Conservation (phyloP, 2,888 invertebrate genomes). For the Tortrix viridana region DNA sequence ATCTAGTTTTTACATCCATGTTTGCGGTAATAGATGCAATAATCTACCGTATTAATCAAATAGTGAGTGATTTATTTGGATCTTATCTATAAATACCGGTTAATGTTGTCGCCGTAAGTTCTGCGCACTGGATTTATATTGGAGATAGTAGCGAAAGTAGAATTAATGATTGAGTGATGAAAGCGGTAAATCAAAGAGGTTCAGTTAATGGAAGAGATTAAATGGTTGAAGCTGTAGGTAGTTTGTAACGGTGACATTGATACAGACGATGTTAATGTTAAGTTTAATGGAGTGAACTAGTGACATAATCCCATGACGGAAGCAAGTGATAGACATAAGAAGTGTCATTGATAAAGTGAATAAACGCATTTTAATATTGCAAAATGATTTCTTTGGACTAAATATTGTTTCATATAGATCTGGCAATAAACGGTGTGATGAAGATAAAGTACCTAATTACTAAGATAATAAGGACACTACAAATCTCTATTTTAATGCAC, state of each 20-base stretch:
- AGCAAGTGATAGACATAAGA: not conserved
- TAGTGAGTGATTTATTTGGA: slow-evolving; percentile 48
- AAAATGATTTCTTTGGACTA: too few species aligned
- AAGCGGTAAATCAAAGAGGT: slow-evolving; percentile 31
- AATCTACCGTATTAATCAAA: slow-evolving; percentile 47
- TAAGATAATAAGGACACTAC: too few species aligned
- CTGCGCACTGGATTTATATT: slow-evolving; percentile 38
- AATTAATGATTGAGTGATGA: slow-evolving; percentile 37
- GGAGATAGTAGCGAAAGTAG: slow-evolving; percentile 39
- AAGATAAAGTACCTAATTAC: too few species aligned
- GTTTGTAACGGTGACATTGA: slow-evolving; percentile 31
- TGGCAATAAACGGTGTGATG: too few species aligned
- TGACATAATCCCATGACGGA: not conserved
- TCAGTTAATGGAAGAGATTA: slow-evolving; percentile 35
- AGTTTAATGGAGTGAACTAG: not conserved
- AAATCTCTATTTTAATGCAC: too few species aligned
- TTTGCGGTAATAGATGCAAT: slow-evolving; percentile 45
- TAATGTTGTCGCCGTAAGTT: slow-evolving; percentile 41
- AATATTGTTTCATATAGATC: too few species aligned
- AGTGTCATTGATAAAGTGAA: not conserved
- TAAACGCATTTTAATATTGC: too few species aligned
- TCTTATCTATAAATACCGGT: slow-evolving; percentile 44
- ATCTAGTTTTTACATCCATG: slow-evolving; percentile 45
- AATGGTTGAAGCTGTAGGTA: slow-evolving; percentile 11
- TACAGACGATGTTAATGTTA: slow-evolving; percentile 4